Conservation (phyloP, 2,113 vertebrate species). For the Calonectris borealis region DNA sequence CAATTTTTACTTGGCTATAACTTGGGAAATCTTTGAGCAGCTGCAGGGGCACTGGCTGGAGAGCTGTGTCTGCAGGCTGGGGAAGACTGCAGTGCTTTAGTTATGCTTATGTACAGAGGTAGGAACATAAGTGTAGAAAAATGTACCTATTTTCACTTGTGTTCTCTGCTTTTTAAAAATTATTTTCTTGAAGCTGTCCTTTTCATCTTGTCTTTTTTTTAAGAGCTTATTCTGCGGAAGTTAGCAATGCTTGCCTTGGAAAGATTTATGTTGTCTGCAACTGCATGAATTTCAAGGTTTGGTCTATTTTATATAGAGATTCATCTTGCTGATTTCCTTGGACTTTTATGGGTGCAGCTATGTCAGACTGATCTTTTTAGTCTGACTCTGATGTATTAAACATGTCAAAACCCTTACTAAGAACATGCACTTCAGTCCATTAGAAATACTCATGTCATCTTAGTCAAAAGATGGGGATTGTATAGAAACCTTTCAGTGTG, state of each 20-base stretch:
- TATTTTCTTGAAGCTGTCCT: background rate
- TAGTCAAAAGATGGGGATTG: background rate
- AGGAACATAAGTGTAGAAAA: background rate
- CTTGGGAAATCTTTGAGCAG: background rate
- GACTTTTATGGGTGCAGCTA: background rate
- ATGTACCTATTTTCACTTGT: accelerated
- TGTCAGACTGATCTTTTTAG: background rate
- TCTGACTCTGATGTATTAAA: background rate
- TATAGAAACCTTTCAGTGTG: background rate
- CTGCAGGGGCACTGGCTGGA: background rate
- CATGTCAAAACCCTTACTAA: background rate
- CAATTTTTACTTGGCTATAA: background rate
- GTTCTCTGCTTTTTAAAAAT: background rate
- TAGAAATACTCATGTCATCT: background rate
- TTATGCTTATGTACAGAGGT: background rate
- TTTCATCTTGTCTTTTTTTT: background rate
- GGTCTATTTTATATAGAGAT: background rate
- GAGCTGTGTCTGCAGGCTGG: background rate
- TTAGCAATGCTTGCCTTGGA: background rate
- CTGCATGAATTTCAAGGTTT: background rate
- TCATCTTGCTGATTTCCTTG: background rate
- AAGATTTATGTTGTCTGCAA: background rate
- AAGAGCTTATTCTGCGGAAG: background rate
- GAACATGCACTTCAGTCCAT: background rate
- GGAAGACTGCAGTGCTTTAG: background rate